Evolutionary conservation across 2,113 vertebrate genomes (phyloP), one percentile per base, ranked within the genome.

Genomic region (Conger conger): DNA sequence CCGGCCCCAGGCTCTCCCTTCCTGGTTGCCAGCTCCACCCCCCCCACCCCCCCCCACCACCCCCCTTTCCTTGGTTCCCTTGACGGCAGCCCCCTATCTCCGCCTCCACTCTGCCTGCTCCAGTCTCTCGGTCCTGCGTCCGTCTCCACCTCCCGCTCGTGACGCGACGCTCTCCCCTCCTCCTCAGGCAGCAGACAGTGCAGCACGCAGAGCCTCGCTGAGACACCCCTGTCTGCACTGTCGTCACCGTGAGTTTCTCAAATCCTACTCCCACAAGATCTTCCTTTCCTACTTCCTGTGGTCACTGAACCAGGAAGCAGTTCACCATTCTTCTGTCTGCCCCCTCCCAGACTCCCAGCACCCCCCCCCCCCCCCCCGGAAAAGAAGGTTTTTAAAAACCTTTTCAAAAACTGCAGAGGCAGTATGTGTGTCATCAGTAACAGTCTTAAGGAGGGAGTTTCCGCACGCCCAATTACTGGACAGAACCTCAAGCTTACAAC

Each of bases 1-100:
- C 95, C 89, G 87, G 0, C 0, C 20, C 92, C 92, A 93, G 81
- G 87, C 82, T 76, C 76, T 68, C 85, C 68, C 81, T 38, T 57
- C 57, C 36, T 18, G 7, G 18, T 35, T 82, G 53, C 81, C 36
- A 60, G 45, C 80, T 20, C 84, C 11, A 4, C 60, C n/a, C 36
- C 53, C 36, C n/a, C 35, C 23, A 30, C 63, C 80, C 9, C 57
- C 76, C 38, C 76, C 20, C 23, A 8, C 63, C 45, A 27, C 20
- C 23, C 42, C 23, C 81, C 53, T 33, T 54, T 5, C 20, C 81
- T 36, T 33, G 13, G 27, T n/a, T n/a, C 4, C 81, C 18, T 40
- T 50, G 18, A 20, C 57, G 20, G 16, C 78, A 23, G 78, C 35
- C 36, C 8, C 23, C 1, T n/a, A n/a, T 78, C 37, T 81, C 80